Evolutionary conservation across 2,113 vertebrate genomes (phyloP).

Genomic region (Tympanuchus pallidicinctus): DNA sequence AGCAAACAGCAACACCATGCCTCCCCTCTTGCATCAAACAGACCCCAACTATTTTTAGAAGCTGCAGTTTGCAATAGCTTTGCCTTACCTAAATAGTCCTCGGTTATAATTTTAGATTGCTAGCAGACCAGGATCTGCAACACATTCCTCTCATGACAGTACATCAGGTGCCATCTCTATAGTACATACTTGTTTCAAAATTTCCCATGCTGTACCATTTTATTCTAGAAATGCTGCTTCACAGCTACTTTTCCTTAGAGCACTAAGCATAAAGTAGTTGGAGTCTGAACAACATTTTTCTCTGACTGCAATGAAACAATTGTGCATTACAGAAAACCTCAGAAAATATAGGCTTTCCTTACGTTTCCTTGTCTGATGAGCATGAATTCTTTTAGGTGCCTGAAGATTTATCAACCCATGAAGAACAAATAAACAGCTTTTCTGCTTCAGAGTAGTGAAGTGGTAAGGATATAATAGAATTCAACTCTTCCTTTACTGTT

Average conservation of each 20-base stretch:
- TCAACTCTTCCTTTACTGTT: background rate
- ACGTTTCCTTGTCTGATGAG: background rate
- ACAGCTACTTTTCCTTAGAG: background rate
- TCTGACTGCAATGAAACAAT: background rate
- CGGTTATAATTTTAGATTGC: background rate
- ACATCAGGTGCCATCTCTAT: background rate
- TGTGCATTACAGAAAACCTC: background rate
- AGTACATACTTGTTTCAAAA: background rate
- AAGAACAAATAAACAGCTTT: background rate
- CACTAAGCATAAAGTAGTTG: background rate
- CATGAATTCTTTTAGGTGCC: background rate
- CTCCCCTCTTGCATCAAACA: background rate
- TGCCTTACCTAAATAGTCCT: background rate
- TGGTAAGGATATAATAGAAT: background rate
- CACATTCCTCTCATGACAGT: background rate
- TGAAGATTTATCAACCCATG: background rate
- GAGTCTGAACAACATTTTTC: background rate
- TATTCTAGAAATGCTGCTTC: background rate
- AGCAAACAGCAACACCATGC: background rate
- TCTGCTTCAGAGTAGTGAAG: background rate
- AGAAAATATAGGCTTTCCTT: background rate
- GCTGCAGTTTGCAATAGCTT: background rate
- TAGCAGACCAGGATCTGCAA: background rate
- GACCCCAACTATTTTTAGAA: background rate
- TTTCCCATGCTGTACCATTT: background rate